These are phyloP conservation scores for Lacanobia oleracea DNA, from an alignment of 2,888 invertebrate genomes.

Conservation along the genomic window DNA sequence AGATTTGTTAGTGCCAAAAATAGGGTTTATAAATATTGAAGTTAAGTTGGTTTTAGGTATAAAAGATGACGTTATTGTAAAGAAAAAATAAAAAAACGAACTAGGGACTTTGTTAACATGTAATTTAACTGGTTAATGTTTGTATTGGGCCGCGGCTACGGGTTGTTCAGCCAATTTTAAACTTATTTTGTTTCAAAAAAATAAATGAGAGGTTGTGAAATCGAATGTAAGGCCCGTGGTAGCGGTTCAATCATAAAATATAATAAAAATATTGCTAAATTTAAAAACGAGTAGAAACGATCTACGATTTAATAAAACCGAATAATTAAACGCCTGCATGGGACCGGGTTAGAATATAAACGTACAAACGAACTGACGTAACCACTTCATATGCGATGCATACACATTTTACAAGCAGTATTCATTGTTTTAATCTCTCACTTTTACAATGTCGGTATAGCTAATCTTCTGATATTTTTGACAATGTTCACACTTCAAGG, in stretches of 20 bases:
- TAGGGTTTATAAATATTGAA: conserved; percentile 86
- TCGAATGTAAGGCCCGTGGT: conserved; percentile 80
- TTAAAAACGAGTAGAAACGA: conserved; percentile 79
- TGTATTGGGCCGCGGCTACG: conserved; percentile 78
- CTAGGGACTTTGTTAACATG: conserved; percentile 87
- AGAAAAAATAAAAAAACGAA: conserved; percentile 85
- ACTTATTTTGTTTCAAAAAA: conserved; percentile 83
- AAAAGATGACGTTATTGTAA: conserved; percentile 85
- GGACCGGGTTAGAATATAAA: conserved; percentile 83
- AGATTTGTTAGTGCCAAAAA: conserved; percentile 90
- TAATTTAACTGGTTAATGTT: conserved; percentile 81
- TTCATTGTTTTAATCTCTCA: conserved; percentile 56
- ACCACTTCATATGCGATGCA: conserved; percentile 58
- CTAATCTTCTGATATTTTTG: conserved; percentile 43
- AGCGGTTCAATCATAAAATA: conserved; percentile 79
- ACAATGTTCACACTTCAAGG: conserved; percentile 50
- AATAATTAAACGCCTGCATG: conserved; percentile 82
- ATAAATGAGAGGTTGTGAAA: conserved; percentile 87
- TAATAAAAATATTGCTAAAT: conserved; percentile 78
- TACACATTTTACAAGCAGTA: conserved; percentile 57
- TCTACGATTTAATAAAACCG: conserved; percentile 80
- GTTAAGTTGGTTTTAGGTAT: conserved; percentile 87
- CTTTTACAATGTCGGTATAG: conserved; percentile 47
- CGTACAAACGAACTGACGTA: conserved; percentile 76
- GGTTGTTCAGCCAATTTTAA: conserved; percentile 87